A percentile compares a stretch with the other conserved stretches of the same genome.
Evolutionary conservation across 2,113 vertebrate genomes (phyloP).

Genomic region (Bufo bufo): DNA sequence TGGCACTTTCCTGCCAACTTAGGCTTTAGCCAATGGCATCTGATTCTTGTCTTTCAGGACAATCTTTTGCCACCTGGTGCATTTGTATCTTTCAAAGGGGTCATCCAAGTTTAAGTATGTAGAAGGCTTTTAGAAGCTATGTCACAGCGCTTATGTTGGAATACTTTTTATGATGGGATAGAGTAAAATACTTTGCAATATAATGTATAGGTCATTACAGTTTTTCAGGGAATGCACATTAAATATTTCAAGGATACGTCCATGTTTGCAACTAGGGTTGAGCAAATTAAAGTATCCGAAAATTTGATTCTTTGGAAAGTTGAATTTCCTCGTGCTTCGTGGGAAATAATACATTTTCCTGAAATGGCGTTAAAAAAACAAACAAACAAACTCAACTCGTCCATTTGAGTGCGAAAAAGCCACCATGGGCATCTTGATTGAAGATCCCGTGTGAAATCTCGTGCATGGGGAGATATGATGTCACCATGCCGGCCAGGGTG

Average conservation of each 20-base stretch:
- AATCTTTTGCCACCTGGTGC: slow-evolving; percentile 31
- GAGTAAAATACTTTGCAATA: not conserved
- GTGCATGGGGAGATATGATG: no score
- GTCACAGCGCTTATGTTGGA: not conserved
- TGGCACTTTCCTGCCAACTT: slow-evolving; percentile 36
- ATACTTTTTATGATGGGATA: no score
- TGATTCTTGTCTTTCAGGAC: slow-evolving; percentile 15
- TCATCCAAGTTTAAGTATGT: slow-evolving; percentile 30
- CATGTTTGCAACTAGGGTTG: not conserved
- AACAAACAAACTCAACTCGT: no score
- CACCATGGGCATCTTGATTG: no score
- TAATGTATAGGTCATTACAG: not conserved
- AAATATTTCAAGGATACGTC: not conserved
- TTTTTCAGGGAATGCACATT: not conserved
- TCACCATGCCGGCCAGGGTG: no score
- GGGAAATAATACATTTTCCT: no score
- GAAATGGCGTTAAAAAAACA: no score
- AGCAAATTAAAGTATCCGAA: no score
- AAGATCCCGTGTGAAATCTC: no score
- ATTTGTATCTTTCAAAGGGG: not conserved
- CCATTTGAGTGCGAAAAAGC: no score
- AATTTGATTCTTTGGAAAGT: no score
- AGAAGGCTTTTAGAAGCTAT: not conserved
- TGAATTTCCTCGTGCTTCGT: no score
- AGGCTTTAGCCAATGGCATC: slow-evolving; percentile 34